Evolutionary conservation across 1,140 invertebrate genomes (phyloP).

Genomic region (Eciton burchellii): DNA sequence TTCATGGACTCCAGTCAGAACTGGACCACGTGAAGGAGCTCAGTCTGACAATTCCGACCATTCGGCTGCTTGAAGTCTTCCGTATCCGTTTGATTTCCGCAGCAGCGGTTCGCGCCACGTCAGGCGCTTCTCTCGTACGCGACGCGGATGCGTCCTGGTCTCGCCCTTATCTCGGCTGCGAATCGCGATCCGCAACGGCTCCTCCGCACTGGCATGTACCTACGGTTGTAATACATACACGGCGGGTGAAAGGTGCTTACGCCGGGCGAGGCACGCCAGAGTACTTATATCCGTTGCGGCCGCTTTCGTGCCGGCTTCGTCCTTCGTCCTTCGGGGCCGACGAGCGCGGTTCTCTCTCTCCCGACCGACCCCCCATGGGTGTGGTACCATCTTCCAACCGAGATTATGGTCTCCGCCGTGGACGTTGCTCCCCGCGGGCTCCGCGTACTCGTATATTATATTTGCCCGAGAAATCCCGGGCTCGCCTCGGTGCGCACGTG

Average conservation of each 20-base stretch:
- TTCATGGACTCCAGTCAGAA: not conserved
- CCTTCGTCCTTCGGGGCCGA: conserved; percentile 39
- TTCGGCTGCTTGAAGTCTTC: too few species aligned
- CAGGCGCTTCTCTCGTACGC: not conserved
- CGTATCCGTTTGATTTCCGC: not conserved
- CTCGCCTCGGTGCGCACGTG: conserved; percentile 27
- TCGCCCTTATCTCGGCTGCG: conserved; percentile 40
- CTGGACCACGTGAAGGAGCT: not conserved
- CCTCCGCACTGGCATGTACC: conserved; percentile 30
- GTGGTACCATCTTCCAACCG: conserved; percentile 74
- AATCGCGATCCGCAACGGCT: conserved; percentile 27
- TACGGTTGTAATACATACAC: conserved; percentile 38
- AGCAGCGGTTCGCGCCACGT: not conserved
- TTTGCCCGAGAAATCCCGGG: conserved; percentile 69
- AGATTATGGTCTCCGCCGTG: conserved; percentile 71
- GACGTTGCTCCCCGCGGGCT: conserved; percentile 69
- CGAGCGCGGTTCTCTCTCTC: conserved; percentile 55
- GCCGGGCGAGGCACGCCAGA: not conserved
- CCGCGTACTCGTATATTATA: conserved; percentile 74
- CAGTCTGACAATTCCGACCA: not conserved
- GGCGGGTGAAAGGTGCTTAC: conserved; percentile 61
- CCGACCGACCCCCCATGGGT: conserved; percentile 76
- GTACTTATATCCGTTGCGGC: conserved; percentile 42
- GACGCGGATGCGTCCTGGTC: conserved; percentile 18
- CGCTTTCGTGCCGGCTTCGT: conserved; percentile 44